These are phyloP conservation scores for Ormyrus thymus DNA, from an alignment of 2,888 invertebrate genomes.

Conservation along the genomic window DNA sequence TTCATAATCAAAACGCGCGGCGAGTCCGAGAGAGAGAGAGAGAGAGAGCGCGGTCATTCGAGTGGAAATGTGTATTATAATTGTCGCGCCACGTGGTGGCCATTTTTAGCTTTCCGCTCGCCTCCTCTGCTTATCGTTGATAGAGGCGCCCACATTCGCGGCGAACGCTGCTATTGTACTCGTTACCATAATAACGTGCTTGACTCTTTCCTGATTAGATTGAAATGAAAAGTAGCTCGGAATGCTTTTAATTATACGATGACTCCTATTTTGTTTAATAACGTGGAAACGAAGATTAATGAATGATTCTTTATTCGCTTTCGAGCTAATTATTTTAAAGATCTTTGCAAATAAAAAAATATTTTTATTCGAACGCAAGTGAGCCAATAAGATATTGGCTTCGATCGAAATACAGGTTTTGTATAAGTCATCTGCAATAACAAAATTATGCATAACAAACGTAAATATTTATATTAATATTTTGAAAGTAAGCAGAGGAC, in stretches of 20 bases:
- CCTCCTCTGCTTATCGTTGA: constrained; percentile 63
- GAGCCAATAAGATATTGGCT: too few relatives aligned
- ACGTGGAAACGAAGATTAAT: neutral
- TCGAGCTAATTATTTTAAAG: too few relatives aligned
- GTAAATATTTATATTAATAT: neutral
- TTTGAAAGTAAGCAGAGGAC: constrained; percentile 7
- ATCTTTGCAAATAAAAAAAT: too few relatives aligned
- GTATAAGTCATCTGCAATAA: too few relatives aligned
- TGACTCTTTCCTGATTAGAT: constrained; percentile 33
- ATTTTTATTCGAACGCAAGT: too few relatives aligned
- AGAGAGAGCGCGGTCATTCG: neutral
- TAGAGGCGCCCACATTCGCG: constrained; percentile 68
- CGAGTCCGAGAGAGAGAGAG: neutral
- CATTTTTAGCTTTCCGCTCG: constrained; percentile 24
- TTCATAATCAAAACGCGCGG: constrained; percentile 25
- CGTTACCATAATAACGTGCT: constrained; percentile 17
- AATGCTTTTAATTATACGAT: too few relatives aligned
- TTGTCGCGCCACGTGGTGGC: constrained; percentile 59
- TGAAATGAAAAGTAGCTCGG: constrained; percentile 32
- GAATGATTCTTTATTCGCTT: neutral
- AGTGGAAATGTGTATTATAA: constrained; percentile 25
- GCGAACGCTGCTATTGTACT: constrained; percentile 33
- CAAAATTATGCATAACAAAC: neutral
- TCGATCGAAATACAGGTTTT: too few relatives aligned
- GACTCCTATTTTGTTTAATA: too few relatives aligned